A percentile compares a stretch with the other conserved stretches of the same genome.
Evolutionary conservation across 1,140 invertebrate species (phyloP).

Genomic region (Drosophila ohnishii): DNA sequence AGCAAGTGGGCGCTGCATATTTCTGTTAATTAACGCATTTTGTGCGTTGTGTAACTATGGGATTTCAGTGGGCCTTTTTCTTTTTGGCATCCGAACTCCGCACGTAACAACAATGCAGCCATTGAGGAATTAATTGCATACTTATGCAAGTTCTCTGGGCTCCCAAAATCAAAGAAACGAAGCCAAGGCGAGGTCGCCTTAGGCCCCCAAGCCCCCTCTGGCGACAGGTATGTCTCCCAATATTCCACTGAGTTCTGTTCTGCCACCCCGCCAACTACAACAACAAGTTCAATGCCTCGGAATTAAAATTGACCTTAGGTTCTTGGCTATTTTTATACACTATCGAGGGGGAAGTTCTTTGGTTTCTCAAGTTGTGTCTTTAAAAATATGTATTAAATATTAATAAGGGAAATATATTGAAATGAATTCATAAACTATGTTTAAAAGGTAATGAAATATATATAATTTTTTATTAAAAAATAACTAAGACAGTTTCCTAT

Average conservation of each 20-base stretch:
- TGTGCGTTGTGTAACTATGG: slow-evolving; percentile 65
- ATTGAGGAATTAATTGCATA: slow-evolving; percentile 59
- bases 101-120: slow-evolving; percentile 49
- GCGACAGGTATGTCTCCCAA: neutral
- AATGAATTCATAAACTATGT: neutral
- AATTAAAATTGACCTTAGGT: slow-evolving; percentile 76
- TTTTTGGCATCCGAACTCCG: slow-evolving; percentile 17
- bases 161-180: slow-evolving; percentile 50
- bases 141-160: slow-evolving; percentile 49
- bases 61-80: slow-evolving; percentile 27
- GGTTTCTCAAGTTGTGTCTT: neutral
- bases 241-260: slow-evolving; percentile 3
- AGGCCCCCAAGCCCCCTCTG: neutral
- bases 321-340: slow-evolving; percentile 35
- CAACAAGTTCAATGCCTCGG: slow-evolving; percentile 78
- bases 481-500: neutral
- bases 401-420: neutral
- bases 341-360: neutral
- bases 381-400: neutral
- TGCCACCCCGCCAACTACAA: slow-evolving; percentile 18
- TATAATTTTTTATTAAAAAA: neutral
- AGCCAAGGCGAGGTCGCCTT: slow-evolving; percentile 48
- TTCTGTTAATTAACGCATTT: slow-evolving; percentile 78
- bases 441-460: neutral
- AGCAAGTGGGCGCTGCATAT: slow-evolving; percentile 77